Percentiles rank a stretch among this genome's conserved stretches.
phyloP scores from a whole-genome alignment of 2,113 vertebrate genomes.

The Nyctereutes procyonoides region DNA sequence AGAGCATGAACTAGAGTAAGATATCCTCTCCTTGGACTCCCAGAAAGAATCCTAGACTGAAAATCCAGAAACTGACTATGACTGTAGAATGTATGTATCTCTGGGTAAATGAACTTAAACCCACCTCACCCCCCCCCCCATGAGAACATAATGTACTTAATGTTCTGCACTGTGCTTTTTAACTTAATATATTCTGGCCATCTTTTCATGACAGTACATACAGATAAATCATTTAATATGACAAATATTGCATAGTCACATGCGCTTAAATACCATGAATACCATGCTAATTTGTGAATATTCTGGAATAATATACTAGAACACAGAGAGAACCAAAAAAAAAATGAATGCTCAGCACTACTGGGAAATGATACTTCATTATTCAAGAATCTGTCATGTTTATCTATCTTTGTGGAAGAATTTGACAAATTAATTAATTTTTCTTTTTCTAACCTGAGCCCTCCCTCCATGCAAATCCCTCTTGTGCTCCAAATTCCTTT shows the following conservation, averaged over 20 bases:
- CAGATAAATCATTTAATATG: not conserved
- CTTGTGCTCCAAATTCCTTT: not conserved
- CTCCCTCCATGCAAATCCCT: not conserved
- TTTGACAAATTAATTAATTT: slow-evolving; percentile 46
- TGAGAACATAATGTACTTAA: not conserved
- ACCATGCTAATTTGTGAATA: not conserved
- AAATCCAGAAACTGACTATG: not conserved
- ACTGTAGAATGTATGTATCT: not conserved
- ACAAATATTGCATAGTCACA: not conserved
- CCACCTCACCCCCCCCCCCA: too few species aligned
- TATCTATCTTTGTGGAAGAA: slow-evolving; percentile 39
- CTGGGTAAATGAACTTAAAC: not conserved
- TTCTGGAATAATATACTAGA: slow-evolving; percentile 9
- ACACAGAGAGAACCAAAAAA: not conserved
- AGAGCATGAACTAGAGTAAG: not conserved
- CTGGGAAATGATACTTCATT: slow-evolving; percentile 26
- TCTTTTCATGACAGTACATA: not conserved
- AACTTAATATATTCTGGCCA: not conserved
- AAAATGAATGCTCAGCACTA: not conserved
- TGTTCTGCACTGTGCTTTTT: not conserved
- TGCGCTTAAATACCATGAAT: not conserved
- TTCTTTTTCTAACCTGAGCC: not conserved
- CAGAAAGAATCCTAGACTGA: not conserved
- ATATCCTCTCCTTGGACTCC: not conserved
- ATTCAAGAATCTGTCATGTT: slow-evolving; percentile 35